Conservation (phyloP, 2,888 invertebrate genomes). For the Smittia sp. region DNA sequence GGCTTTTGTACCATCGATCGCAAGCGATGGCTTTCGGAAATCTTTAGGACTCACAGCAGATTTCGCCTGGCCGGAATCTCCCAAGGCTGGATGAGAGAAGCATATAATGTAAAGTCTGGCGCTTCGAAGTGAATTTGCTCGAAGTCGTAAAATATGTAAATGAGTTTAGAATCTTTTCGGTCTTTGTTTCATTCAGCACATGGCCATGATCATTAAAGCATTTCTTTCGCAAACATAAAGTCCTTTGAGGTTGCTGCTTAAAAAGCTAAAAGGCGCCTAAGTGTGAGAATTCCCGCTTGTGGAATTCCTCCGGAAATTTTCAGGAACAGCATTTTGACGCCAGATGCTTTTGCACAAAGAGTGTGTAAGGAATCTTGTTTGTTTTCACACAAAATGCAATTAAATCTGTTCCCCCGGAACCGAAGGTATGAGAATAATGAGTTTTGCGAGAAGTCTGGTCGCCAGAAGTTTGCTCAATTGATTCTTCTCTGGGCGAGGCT, state of each 20-base stretch:
- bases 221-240: too few species aligned
- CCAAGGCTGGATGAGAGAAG: background rate
- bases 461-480: constrained; percentile 27
- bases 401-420: constrained; percentile 13
- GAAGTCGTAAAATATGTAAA: background rate
- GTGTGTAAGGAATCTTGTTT: constrained; percentile 6
- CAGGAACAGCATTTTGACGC: constrained; percentile 39
- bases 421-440: constrained; percentile 23
- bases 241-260: background rate
- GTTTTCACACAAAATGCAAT: constrained; percentile 40
- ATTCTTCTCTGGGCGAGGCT: constrained; percentile 11
- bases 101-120: background rate
- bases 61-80: background rate
- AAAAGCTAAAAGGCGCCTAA: constrained; percentile 1
- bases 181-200: constrained; percentile 1
- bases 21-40: background rate
- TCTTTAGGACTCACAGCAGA: background rate
- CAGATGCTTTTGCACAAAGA: constrained; percentile 19
- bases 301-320: constrained; percentile 2
- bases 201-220: background rate
- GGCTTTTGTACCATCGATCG: background rate
- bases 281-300: background rate
- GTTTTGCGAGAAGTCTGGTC: constrained; percentile 12
- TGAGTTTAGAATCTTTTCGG: background rate
- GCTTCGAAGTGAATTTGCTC: background rate